A percentile compares a stretch with the other conserved stretches of the same genome.
These are phyloP conservation scores for Oplegnathus fasciatus DNA, from an alignment of 2,113 vertebrate genomes.

Conservation along the genomic window DNA sequence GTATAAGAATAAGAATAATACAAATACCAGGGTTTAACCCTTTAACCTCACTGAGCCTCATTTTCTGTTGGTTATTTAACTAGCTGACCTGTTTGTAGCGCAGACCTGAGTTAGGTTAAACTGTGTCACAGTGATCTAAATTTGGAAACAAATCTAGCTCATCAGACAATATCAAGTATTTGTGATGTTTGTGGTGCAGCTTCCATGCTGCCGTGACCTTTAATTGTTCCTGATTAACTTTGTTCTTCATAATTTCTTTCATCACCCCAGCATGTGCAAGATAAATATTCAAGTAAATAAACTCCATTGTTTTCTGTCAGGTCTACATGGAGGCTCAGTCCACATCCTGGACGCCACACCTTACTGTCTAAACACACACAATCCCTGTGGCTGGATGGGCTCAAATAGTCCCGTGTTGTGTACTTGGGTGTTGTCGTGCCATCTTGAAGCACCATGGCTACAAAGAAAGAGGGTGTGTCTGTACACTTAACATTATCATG, in stretches of 20 bases:
- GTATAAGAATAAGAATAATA: no score
- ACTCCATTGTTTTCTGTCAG: neutral
- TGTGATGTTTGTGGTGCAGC: neutral
- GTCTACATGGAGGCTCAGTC: constrained; percentile 1
- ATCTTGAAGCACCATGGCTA: constrained; percentile 26
- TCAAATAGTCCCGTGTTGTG: constrained; percentile 19
- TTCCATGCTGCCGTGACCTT: neutral
- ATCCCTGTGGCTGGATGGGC: constrained; percentile 3
- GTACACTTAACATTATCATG: constrained; percentile 44
- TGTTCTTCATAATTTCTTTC: neutral
- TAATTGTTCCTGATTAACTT: neutral
- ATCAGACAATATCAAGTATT: neutral
- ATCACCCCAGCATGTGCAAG: neutral
- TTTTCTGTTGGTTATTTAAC: no score
- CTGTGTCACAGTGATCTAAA: neutral
- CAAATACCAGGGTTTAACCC: no score
- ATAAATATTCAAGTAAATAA: neutral
- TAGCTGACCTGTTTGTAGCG: no score
- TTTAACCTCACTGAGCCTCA: no score
- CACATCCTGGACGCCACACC: constrained; percentile 75
- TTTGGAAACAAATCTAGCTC: neutral
- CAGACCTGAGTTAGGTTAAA: no score
- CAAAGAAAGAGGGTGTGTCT: constrained; percentile 64
- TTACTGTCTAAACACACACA: constrained; percentile 72
- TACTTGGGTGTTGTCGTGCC: constrained; percentile 38